Conservation (phyloP, 2,113 vertebrate genomes). For the Dryoscopus gambensis region DNA sequence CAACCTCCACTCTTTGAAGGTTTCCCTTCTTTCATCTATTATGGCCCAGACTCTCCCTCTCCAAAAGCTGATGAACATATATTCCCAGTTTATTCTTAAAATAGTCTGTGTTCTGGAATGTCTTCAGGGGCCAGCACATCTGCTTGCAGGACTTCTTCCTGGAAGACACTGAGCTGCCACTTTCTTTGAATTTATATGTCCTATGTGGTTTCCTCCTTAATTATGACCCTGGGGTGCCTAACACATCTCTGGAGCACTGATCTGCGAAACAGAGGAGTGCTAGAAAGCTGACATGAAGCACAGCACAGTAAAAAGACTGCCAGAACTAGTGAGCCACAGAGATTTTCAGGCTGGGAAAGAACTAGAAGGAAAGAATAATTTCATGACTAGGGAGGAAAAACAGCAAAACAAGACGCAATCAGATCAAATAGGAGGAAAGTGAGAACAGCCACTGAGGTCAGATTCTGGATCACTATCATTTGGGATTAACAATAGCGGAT, state of each 20-base stretch:
- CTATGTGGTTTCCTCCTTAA: not conserved
- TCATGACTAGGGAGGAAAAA: not conserved
- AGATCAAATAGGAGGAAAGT: not conserved
- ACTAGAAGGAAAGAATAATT: not conserved
- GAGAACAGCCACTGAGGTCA: not conserved
- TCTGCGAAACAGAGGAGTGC: not conserved
- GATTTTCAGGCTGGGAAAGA: not conserved
- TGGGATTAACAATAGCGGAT: not conserved
- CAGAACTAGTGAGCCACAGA: not conserved
- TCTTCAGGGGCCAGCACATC: not conserved
- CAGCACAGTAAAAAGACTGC: not conserved
- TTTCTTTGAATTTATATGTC: not conserved
- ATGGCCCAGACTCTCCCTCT: not conserved
- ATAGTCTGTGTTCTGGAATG: not conserved
- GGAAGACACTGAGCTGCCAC: not conserved
- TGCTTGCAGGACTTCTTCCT: not conserved
- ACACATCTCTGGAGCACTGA: not conserved
- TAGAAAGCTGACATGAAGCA: not conserved
- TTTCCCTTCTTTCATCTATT: not conserved
- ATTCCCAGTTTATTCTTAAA: not conserved
- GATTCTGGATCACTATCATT: not conserved
- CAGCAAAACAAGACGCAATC: not conserved
- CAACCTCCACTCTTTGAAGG: not conserved
- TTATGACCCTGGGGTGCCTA: not conserved
- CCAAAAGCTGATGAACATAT: not conserved